Evolutionary conservation across 64 coral and sea anemone genomes (phyloP), one percentile per base, ranked within the genome.

Genomic region (Anthopleura sola): DNA sequence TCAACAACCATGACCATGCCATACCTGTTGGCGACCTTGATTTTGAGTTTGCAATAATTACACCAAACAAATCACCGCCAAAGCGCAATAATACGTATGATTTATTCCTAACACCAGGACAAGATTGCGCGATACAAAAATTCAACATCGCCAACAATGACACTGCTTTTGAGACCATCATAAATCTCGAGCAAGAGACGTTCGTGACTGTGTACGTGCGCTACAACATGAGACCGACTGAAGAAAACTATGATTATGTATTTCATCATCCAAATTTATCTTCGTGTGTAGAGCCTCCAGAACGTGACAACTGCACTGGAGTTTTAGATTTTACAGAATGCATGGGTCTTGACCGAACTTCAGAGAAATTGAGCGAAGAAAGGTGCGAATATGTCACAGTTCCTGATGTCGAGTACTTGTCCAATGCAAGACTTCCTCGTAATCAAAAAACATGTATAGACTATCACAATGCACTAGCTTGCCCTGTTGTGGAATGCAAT

Each of bases 191-290:
- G 19, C 12, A 57, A 31, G 82, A 83, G 20, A 60, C 32, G 55
- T 83, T 53, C 38, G 51, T 90, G 32, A 33, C 69, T 36, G 47
- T 69, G 15, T 90, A 31, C 36, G 82, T 85, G 17, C 82, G 83
- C 38, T 29, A 60, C 31, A 62, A 80, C 39, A 29, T 38, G 21
- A 66, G 88, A 24, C 81, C 82, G 20, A 78, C 80, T 6, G 26
- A 68, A 58, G 33, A 58, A 49, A 48, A 28, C 10, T 60, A 84
- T 24, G 82, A 85, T 33, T 34, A 29, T 36, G 46, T 24, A 24
- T 69, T 69, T n/a, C 23, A 84, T 55, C 21, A 84, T 20, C 88
- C 88, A 36, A 81, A 90, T 58, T 85, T 75, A 20, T 90, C 88
- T n/a, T 90, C 68, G 19, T 90, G 88, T 78, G 82, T 83, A 10